Evolutionary conservation across 2,113 vertebrate genomes (phyloP).

Genomic region (Tragelaphus strepsiceros): DNA sequence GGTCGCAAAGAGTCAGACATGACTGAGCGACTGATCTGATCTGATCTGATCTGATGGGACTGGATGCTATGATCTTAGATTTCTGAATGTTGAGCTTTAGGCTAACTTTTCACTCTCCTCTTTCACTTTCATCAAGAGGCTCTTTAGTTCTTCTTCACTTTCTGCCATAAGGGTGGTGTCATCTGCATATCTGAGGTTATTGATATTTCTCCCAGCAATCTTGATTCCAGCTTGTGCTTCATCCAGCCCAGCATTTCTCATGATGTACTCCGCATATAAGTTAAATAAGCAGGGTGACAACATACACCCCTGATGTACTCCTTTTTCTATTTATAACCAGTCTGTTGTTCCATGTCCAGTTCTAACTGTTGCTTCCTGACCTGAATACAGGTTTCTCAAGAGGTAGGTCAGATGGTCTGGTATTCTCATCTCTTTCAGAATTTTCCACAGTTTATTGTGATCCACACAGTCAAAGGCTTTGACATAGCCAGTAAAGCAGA

Average conservation of each 20-base stretch:
- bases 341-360: not conserved
- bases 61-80: not conserved
- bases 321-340: not conserved
- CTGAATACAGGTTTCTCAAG: not conserved
- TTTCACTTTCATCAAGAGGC: not conserved
- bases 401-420: not conserved
- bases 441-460: no score
- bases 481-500: no score
- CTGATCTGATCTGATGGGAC: no score
- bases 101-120: not conserved
- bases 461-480: no score
- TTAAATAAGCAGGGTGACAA: not conserved
- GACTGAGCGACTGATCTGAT: no score
- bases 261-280: not conserved
- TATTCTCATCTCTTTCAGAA: no score
- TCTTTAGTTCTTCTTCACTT: not conserved
- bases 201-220: fast-evolving
- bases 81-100: not conserved
- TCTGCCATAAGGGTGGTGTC: not conserved
- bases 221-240: not conserved
- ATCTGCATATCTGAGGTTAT: not conserved
- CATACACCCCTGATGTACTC: fast-evolving
- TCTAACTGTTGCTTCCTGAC: not conserved
- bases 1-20: no score
- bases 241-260: fast-evolving